phyloP scores from a whole-genome alignment of 1,140 invertebrate species.

The Neodiprion pinetum region DNA sequence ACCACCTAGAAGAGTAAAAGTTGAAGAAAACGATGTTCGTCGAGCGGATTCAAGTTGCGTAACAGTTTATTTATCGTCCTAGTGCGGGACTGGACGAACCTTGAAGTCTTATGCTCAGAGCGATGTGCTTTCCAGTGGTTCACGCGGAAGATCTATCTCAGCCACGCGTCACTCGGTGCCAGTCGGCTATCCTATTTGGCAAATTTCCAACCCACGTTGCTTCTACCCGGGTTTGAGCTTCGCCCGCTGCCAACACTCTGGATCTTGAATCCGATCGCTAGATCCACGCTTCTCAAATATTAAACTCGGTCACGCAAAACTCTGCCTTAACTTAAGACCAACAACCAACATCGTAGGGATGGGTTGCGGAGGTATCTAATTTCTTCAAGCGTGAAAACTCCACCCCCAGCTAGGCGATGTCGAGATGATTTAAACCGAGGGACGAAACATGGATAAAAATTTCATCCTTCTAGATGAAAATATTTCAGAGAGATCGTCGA shows the following conservation, averaged over 20 bases:
- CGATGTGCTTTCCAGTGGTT: background rate
- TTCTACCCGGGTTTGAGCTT: background rate
- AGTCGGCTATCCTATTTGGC: background rate
- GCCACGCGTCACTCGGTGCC: background rate
- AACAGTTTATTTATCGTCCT: background rate
- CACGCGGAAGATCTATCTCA: conserved; percentile 1
- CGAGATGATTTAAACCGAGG: too few species aligned
- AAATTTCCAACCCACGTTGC: background rate
- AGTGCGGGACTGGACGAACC: background rate
- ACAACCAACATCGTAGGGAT: too few species aligned
- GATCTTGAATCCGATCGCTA: background rate
- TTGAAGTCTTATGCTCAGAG: background rate
- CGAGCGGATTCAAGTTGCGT: background rate
- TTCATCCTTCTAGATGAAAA: too few species aligned
- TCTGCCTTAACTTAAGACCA: too few species aligned
- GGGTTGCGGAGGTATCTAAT: too few species aligned
- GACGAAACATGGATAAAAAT: too few species aligned
- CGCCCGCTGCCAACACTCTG: background rate
- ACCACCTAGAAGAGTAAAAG: too few species aligned
- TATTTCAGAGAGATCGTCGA: too few species aligned
- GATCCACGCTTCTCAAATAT: background rate
- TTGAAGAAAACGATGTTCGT: too few species aligned
- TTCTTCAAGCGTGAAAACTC: too few species aligned
- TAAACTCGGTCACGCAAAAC: background rate
- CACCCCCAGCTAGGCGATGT: too few species aligned